Conservation (phyloP, 2,797 vertebrate genomes). For the Cirrhinus mrigala region DNA sequence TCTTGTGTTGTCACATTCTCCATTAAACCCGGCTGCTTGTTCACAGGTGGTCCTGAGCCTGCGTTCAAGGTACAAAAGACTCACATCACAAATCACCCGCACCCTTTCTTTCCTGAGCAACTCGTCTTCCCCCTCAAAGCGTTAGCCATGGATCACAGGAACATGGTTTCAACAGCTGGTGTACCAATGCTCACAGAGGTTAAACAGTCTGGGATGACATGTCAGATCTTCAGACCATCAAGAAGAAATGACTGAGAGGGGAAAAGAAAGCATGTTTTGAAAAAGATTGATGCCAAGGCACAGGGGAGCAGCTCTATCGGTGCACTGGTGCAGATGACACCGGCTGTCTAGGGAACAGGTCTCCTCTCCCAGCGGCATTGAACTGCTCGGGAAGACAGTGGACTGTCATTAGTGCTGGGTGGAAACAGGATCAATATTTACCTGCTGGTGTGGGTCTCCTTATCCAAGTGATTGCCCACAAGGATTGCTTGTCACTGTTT, state of each 20-base stretch:
- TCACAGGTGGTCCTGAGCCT: slow-evolving; percentile 1
- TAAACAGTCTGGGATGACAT: slow-evolving; percentile 30
- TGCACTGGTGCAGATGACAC: slow-evolving; percentile 11
- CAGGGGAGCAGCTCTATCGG: background rate
- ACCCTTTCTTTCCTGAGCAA: background rate
- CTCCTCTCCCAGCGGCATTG: slow-evolving; percentile 42
- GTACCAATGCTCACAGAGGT: slow-evolving; percentile 4
- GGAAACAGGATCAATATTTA: slow-evolving; percentile 43
- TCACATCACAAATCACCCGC: slow-evolving; percentile 7
- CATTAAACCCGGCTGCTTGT: background rate
- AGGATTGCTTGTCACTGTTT: slow-evolving; percentile 35
- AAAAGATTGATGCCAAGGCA: slow-evolving; percentile 26
- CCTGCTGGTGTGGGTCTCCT: slow-evolving; percentile 38
- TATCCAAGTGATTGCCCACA: slow-evolving; percentile 44
- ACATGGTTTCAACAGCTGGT: background rate
- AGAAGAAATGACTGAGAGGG: slow-evolving; percentile 32
- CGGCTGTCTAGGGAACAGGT: slow-evolving; percentile 19
- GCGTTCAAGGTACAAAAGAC: background rate
- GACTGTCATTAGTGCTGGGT: slow-evolving; percentile 31
- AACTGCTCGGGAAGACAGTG: slow-evolving; percentile 21
- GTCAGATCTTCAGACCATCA: slow-evolving; percentile 36
- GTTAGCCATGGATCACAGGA: slow-evolving; percentile 17
- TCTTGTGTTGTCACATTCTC: background rate
- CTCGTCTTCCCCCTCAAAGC: background rate
- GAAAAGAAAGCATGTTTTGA: slow-evolving; percentile 21